Percentiles rank a stretch among this genome's conserved stretches.
phyloP scores from a whole-genome alignment of 2,888 invertebrate species.

The Stegana nigrithorax region DNA sequence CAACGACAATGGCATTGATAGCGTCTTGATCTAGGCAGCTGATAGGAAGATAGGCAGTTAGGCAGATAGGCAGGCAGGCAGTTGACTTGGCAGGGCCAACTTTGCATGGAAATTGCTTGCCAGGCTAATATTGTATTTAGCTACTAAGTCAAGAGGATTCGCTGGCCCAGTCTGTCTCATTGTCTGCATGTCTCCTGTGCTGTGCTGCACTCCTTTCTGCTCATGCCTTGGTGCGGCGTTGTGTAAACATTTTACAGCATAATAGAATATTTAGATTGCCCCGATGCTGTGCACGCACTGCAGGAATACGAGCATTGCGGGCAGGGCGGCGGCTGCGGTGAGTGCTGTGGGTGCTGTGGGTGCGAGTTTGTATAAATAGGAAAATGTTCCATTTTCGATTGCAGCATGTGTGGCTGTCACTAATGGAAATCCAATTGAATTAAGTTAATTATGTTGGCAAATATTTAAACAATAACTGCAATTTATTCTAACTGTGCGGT shows the following conservation, averaged over 20 bases:
- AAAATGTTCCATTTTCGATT: neutral
- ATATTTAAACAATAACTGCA: slow-evolving; percentile 66
- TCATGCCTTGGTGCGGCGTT: slow-evolving; percentile 19
- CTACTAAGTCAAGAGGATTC: slow-evolving; percentile 19
- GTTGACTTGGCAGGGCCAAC: no score
- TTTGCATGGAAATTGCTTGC: no score
- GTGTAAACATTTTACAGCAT: slow-evolving; percentile 49
- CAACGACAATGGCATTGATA: slow-evolving; percentile 39
- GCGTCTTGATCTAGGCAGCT: neutral
- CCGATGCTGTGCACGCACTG: neutral
- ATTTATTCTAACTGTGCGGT: slow-evolving; percentile 45
- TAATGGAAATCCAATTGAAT: slow-evolving; percentile 68
- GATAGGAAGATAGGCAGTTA: no score
- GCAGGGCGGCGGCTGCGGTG: neutral
- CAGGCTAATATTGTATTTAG: slow-evolving; percentile 9
- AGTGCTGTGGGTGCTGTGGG: no score
- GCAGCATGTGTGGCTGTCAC: slow-evolving; percentile 27
- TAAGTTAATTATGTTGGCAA: slow-evolving; percentile 68
- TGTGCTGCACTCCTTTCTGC: neutral
- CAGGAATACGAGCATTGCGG: no score
- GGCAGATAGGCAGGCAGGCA: no score
- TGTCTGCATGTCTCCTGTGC: slow-evolving; percentile 8
- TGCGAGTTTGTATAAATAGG: neutral
- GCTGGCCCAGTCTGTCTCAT: slow-evolving; percentile 17
- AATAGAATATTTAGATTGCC: slow-evolving; percentile 18